A percentile compares a stretch with the other conserved stretches of the same genome.
Conservation (phyloP, 2,113 vertebrate genomes). For the Etia nguti region DNA sequence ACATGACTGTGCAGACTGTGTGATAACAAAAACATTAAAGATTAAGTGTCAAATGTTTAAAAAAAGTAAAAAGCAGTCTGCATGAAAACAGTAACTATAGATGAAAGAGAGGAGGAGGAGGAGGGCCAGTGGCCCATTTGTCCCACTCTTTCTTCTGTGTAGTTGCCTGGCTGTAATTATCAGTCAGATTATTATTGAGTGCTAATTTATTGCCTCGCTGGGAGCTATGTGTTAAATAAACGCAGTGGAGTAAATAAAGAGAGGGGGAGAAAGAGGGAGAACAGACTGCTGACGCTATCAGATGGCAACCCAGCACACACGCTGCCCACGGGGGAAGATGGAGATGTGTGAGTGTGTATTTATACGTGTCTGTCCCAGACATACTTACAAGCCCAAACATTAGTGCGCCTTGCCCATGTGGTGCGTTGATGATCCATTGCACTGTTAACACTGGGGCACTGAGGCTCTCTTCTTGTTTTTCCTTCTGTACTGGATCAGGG, state of each 20-base stretch:
- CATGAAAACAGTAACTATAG: neutral
- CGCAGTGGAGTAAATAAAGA: constrained; percentile 64
- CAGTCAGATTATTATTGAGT: constrained; percentile 68
- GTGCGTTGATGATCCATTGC: constrained; percentile 17
- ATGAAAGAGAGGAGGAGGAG: neutral
- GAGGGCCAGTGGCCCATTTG: constrained; percentile 2
- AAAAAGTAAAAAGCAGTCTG: neutral
- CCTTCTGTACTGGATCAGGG: constrained; percentile 18
- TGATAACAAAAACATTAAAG: neutral
- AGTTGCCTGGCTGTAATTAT: constrained; percentile 56
- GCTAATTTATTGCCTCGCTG: constrained; percentile 71
- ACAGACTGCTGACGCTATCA: constrained; percentile 53
- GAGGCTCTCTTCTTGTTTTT: constrained; percentile 31
- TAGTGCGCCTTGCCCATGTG: neutral
- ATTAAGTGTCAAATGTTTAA: neutral
- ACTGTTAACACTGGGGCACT: constrained; percentile 22
- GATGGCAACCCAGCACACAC: constrained; percentile 52
- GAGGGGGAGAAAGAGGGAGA: neutral
- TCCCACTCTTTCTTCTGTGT: constrained; percentile 13
- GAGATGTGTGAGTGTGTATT: constrained; percentile 21
- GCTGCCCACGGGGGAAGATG: constrained; percentile 31
- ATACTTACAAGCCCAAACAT: constrained; percentile 3
- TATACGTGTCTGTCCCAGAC: constrained; percentile 19
- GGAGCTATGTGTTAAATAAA: constrained; percentile 74
- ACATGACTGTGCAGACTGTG: neutral